Evolutionary conservation across 2,113 vertebrate genomes (phyloP).

Genomic region (Phyllostomus discolor): DNA sequence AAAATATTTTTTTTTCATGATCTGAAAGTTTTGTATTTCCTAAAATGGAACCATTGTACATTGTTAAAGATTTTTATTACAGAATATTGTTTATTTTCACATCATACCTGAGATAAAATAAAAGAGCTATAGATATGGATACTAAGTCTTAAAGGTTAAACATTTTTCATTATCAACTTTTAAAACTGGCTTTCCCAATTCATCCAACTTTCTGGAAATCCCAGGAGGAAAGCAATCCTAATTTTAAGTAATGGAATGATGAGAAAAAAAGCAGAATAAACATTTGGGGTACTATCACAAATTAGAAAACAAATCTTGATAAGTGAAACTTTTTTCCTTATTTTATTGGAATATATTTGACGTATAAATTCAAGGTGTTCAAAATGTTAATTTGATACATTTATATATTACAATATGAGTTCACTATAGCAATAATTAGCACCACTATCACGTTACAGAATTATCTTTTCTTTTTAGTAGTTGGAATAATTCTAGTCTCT

Average conservation of each 20-base stretch:
- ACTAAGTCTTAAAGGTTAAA: conserved; percentile 28
- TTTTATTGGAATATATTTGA: neutral
- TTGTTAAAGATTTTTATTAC: neutral
- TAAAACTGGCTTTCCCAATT: neutral
- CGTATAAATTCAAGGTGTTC: neutral
- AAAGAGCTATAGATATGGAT: neutral
- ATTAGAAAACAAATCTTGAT: neutral
- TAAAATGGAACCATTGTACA: no score
- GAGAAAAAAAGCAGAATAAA: neutral
- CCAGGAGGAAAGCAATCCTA: neutral
- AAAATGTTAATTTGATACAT: neutral
- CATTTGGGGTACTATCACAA: neutral
- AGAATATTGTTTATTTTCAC: conserved; percentile 29
- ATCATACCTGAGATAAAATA: conserved; percentile 24
- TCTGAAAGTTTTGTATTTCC: no score
- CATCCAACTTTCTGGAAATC: neutral
- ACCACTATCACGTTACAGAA: neutral
- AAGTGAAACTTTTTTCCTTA: neutral
- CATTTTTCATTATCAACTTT: neutral
- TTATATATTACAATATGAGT: neutral
- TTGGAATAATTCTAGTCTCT: neutral
- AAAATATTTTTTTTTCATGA: no score
- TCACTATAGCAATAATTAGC: neutral
- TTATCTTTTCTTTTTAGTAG: neutral
- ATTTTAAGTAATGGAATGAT: neutral